Conservation (phyloP, 2,888 invertebrate species). For the Tetropium fuscum region DNA sequence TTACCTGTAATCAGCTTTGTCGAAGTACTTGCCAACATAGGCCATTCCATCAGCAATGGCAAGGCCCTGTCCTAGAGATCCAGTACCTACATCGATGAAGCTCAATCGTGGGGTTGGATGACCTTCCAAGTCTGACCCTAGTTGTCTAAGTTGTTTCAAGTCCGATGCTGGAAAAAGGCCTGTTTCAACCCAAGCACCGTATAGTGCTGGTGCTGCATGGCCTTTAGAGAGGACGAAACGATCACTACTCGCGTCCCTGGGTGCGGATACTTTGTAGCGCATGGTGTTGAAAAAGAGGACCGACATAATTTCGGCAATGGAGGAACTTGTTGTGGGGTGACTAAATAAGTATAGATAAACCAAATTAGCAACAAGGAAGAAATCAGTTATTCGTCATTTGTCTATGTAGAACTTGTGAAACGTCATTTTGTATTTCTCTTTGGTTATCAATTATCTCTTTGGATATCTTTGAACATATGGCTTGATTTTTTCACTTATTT, state of each 20-base stretch:
- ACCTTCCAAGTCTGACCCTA: slow-evolving; percentile 97
- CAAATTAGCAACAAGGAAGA: no score
- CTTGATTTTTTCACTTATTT: no score
- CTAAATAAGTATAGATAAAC: no score
- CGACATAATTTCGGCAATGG: slow-evolving; percentile 98
- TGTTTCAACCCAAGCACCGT: slow-evolving; percentile 99
- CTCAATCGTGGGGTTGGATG: slow-evolving; percentile 98
- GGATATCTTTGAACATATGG: no score
- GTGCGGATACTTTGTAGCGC: slow-evolving; percentile 90
- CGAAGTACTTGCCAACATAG: slow-evolving; percentile 91
- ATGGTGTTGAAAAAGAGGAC: slow-evolving; percentile 98
- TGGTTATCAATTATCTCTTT: no score
- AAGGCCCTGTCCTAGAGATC: slow-evolving; percentile 97
- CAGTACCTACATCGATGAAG: slow-evolving; percentile 99
- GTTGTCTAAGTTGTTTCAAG: slow-evolving; percentile 87
- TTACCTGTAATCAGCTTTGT: slow-evolving; percentile 89
- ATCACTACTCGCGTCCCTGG: slow-evolving; percentile 91
- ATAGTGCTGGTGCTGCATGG: slow-evolving; percentile 98
- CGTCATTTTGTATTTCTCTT: no score
- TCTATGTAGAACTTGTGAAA: no score
- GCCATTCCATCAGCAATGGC: slow-evolving; percentile 98
- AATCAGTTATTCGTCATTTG: no score
- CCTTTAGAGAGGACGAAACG: slow-evolving; percentile 98
- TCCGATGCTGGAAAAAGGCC: slow-evolving; percentile 89
- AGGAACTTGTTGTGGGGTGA: slow-evolving; percentile 98